Evolutionary conservation across 2,113 vertebrate genomes (phyloP).

Genomic region (human (Homo sapiens)): GRCh38 chr5:155968501-155969000

Average conservation of each 20-base stretch:
- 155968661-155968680: not conserved
- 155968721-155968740: not conserved
- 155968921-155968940: not conserved
- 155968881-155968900: not conserved
- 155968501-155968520: not conserved
- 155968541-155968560: not conserved
- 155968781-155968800: not conserved
- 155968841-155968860: not conserved
- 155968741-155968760: not conserved
- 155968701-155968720: not conserved
- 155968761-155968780: not conserved
- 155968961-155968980: not conserved
- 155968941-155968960: not conserved
- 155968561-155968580: not conserved
- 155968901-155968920: not conserved
- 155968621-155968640: not conserved
- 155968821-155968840: not conserved
- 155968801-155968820: not conserved
- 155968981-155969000: not conserved
- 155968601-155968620: not conserved
- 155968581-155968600: not conserved
- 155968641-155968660: not conserved
- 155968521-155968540: not conserved
- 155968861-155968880: not conserved
- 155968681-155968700: not conserved